Conservation (phyloP, 2,797 vertebrate genomes). For the Ataeniobius toweri region DNA sequence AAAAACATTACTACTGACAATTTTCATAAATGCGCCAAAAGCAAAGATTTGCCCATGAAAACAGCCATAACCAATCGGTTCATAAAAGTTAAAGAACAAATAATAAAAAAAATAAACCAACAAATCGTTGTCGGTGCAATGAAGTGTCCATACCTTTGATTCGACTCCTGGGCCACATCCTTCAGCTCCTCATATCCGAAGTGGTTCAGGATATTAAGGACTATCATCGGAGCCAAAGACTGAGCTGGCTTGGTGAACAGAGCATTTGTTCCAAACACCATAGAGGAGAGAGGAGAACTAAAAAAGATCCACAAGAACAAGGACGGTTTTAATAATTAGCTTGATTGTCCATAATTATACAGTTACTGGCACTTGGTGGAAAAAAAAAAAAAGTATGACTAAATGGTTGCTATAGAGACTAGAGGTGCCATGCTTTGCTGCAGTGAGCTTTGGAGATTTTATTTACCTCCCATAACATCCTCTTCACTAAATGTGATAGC, state of each 20-base stretch:
- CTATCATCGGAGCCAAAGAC: constrained; percentile 89
- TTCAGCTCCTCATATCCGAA: constrained; percentile 87
- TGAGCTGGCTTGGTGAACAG: constrained; percentile 93
- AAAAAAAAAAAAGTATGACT: too few relatives aligned
- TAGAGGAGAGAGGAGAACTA: constrained; percentile 89
- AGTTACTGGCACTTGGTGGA: background rate
- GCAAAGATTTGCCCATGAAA: background rate
- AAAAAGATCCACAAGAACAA: background rate
- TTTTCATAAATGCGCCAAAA: too few relatives aligned
- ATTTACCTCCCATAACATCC: background rate
- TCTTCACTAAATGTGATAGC: background rate
- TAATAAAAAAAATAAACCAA: background rate
- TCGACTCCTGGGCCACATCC: constrained; percentile 43
- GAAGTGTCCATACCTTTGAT: constrained; percentile 74
- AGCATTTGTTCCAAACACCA: constrained; percentile 93
- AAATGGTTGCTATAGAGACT: background rate
- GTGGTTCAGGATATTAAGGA: constrained; percentile 85
- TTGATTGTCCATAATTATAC: background rate
- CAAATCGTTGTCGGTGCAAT: constrained; percentile 12
- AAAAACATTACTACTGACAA: too few relatives aligned
- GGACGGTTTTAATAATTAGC: background rate
- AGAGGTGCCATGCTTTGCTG: background rate
- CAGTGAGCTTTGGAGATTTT: background rate
- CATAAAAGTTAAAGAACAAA: background rate
- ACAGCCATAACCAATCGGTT: background rate